These are phyloP conservation scores for Dendronephthya gigantea DNA, from an alignment of 64 coral and sea anemone species.

Conservation along the genomic window DNA sequence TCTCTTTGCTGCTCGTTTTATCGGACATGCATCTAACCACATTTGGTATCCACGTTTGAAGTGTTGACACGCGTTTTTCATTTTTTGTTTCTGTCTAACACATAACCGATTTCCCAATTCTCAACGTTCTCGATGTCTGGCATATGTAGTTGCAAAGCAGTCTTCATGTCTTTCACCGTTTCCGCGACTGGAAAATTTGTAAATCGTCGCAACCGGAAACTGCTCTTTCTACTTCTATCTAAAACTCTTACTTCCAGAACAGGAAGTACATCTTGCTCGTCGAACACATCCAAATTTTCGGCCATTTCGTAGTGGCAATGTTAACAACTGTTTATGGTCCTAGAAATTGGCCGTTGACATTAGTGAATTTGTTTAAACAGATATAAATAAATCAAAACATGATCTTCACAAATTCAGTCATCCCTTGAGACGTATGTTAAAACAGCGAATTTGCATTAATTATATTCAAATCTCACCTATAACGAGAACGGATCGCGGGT, in stretches of 20 bases:
- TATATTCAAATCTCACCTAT: neutral
- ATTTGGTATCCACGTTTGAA: too few species aligned
- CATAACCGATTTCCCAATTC: neutral
- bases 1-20: too few species aligned
- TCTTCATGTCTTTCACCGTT: neutral
- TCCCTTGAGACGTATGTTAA: too few species aligned
- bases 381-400: too few species aligned
- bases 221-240: neutral
- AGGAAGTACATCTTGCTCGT: neutral
- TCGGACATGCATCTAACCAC: too few species aligned
- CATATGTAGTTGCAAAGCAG: neutral
- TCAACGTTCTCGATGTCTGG: neutral
- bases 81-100: neutral
- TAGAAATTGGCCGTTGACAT: too few species aligned
- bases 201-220: neutral
- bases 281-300: neutral
- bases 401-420: too few species aligned
- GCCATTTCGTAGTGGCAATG: neutral
- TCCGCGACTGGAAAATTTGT: neutral
- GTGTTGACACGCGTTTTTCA: neutral
- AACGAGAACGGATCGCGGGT: neutral
- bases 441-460: neutral
- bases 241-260: neutral
- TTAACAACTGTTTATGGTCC: too few species aligned
- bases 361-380: too few species aligned